Percentiles rank a stretch among this genome's conserved stretches.
Conservation (phyloP, 2,888 invertebrate species). For the Nomada flava region DNA sequence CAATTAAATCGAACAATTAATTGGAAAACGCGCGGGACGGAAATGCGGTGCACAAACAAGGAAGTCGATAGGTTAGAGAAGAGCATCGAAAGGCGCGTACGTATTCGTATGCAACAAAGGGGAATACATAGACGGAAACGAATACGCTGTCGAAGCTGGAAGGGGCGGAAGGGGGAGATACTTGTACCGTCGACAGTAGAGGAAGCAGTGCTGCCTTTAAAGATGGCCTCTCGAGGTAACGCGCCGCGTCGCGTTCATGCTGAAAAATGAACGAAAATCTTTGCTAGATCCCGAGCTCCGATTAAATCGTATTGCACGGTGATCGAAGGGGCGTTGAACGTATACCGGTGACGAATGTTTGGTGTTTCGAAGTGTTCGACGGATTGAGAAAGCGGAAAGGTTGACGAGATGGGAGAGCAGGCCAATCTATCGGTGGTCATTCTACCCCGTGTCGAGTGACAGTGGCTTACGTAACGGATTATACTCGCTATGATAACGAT, state of each 20-base stretch:
- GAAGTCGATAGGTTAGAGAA: too few species aligned
- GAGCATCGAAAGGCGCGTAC: too few species aligned
- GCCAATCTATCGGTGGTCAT: slow-evolving; percentile 59
- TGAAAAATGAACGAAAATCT: slow-evolving; percentile 58
- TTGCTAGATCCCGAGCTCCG: slow-evolving; percentile 17
- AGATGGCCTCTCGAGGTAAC: slow-evolving; percentile 67
- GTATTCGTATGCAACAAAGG: neutral
- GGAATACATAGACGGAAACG: neutral
- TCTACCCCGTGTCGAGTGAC: slow-evolving; percentile 78
- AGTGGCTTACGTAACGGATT: slow-evolving; percentile 82
- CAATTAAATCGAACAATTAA: too few species aligned
- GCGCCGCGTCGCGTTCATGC: slow-evolving; percentile 51
- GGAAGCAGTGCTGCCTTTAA: slow-evolving; percentile 64
- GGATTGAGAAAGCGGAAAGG: slow-evolving; percentile 6
- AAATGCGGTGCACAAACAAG: too few species aligned
- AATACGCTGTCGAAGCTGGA: neutral
- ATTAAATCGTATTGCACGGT: slow-evolving; percentile 20
- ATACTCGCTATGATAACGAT: slow-evolving; percentile 77
- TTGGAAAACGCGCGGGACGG: too few species aligned
- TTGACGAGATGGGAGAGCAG: slow-evolving; percentile 42
- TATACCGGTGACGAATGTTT: slow-evolving; percentile 9
- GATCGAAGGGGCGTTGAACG: neutral
- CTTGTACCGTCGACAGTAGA: slow-evolving; percentile 30
- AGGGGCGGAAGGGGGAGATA: slow-evolving; percentile 18
- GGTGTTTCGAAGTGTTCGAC: slow-evolving; percentile 10